Percentiles rank a stretch among this genome's conserved stretches.
phyloP scores from a whole-genome alignment of 2,888 invertebrate genomes.

The Aleiodes alternator region DNA sequence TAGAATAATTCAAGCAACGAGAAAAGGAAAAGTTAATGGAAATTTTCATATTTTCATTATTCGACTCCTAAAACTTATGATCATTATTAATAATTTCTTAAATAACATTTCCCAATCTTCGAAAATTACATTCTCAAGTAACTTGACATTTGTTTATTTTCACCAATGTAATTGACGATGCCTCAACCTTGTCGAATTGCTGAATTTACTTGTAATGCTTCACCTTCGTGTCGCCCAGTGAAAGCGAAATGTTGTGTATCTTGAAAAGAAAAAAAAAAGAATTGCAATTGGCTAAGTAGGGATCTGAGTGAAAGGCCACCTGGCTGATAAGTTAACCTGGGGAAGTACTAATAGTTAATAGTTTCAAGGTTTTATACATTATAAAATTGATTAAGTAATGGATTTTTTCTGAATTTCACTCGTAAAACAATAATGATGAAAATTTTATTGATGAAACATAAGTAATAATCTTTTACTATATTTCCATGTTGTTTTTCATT shows the following conservation, averaged over 20 bases:
- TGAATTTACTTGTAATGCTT: constrained; percentile 3
- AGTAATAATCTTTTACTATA: no score
- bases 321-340: background rate
- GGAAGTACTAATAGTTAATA: constrained; percentile 18
- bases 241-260: constrained; percentile 38
- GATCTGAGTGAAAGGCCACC: constrained; percentile 45
- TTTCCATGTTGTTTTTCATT: background rate
- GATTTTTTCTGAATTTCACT: background rate
- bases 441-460: no score
- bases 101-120: no score
- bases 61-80: no score
- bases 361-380: constrained; percentile 42
- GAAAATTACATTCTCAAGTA: no score
- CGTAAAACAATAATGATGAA: no score
- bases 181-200: constrained; percentile 27
- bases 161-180: constrained; percentile 5
- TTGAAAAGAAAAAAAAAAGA: constrained; percentile 40
- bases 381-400: constrained; percentile 10
- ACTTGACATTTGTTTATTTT: constrained; percentile 1
- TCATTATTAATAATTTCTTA: no score
- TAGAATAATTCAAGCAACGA: no score
- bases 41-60: no score
- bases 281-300: constrained; percentile 35
- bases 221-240: constrained; percentile 28
- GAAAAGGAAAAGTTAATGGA: no score